Evolutionary conservation across 2,888 invertebrate species (phyloP), one percentile per base, ranked within the genome.

Genomic region (Vesta saturnalis): DNA sequence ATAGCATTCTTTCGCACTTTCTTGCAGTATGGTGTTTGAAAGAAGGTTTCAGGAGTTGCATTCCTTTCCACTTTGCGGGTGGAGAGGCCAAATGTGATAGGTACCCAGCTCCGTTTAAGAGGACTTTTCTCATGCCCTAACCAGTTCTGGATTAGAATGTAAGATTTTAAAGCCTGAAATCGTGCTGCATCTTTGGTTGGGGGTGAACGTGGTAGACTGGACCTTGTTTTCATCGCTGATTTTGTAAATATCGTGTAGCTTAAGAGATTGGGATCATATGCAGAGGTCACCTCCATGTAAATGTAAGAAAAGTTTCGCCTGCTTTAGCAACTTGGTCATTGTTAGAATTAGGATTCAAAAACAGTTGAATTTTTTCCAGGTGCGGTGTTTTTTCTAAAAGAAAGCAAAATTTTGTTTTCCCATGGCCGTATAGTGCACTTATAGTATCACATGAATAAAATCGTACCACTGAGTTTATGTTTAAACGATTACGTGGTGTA

Each of bases 71-170:
- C n/a, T 23, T 19, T 22, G n/a, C 21, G 21, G 14, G 55, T 5
- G 23, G n/a, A 22, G 22, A 55, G 19, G 55, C 3, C 55, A 5
- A 15, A 35, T 15, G 12, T 23, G 14, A 16, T 57, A 16, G 30
- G 16, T 22, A 54, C 22, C 54, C 54, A 54, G 18, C 35, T 16
- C 57, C 57, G 14, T 30, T 57, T 12, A 6, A 57, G 1, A 1
- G 35, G 57, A 15, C 6, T 35, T 57, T 57, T 57, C 1, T 57
- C n/a, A 16, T 57, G 16, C 10, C 57, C 57, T 16, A 57, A 15
- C 57, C 57, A 57, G 3, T n/a, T 35, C 35, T 57, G 57, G 1
- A 57, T 57, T 15, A 30, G 35, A n/a, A n/a, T 23, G 57, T 57
- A 57, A 30, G 4, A 35, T 30, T 30, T 30, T 3, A 35, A 16